Conservation (phyloP, 2,113 vertebrate species). For the Hyla sarda region DNA sequence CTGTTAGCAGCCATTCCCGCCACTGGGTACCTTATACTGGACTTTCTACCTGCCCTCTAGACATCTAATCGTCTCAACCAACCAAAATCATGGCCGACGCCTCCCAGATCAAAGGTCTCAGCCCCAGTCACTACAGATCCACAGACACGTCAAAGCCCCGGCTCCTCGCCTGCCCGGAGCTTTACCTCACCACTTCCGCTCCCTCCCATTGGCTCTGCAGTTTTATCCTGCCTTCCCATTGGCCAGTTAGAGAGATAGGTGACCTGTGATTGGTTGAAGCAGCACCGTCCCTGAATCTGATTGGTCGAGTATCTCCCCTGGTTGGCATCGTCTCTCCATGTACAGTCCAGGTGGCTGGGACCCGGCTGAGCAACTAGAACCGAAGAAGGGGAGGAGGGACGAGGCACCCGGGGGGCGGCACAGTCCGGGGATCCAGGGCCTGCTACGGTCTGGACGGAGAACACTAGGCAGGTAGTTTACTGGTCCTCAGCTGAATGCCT, state of each 20-base stretch:
- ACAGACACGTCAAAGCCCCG: background rate
- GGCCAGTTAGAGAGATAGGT: background rate
- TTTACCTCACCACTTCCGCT: constrained; percentile 24
- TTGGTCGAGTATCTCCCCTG: background rate
- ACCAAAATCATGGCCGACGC: background rate
- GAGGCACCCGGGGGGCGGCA: background rate
- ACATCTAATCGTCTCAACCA: constrained; percentile 69
- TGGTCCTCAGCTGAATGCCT: background rate
- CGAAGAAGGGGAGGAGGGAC: background rate
- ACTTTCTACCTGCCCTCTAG: constrained; percentile 39
- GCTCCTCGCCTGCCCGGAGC: background rate
- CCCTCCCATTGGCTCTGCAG: background rate
- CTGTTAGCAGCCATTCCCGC: too few relatives aligned
- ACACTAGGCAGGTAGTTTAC: background rate
- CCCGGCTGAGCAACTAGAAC: background rate
- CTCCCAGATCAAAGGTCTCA: background rate
- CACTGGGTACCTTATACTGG: too few relatives aligned
- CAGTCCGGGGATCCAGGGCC: background rate
- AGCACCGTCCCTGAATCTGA: background rate
- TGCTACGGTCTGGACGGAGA: background rate
- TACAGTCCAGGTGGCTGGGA: background rate
- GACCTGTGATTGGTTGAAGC: background rate
- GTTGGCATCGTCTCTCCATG: background rate
- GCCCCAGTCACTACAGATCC: background rate
- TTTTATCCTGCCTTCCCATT: background rate